Conservation (phyloP, 92 coral and sea anemone species). For the Heliopora coerulea region DNA sequence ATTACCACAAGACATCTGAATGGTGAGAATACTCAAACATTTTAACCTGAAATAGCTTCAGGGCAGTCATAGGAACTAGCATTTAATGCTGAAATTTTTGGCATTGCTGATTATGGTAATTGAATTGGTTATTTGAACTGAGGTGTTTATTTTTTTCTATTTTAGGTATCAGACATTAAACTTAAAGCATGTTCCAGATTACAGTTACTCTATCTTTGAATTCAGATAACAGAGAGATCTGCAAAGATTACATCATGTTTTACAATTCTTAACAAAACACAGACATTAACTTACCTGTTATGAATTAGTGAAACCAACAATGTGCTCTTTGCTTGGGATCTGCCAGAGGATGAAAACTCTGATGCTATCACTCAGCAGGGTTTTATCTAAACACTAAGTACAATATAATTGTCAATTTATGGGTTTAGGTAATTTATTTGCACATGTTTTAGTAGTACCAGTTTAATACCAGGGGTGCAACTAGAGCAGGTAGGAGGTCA, state of each 20-base stretch:
- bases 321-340: conserved; percentile 26
- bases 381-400: too few species aligned
- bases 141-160: conserved; percentile 11
- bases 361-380: too few species aligned
- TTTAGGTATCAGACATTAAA: conserved; percentile 90
- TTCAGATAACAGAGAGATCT: conserved; percentile 68
- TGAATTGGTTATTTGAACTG: not conserved
- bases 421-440: too few species aligned
- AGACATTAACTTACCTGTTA: not conserved
- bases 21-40: conserved; percentile 53
- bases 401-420: too few species aligned
- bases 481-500: too few species aligned
- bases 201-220: conserved; percentile 98
- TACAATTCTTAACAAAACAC: not conserved
- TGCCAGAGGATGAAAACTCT: too few species aligned
- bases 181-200: conserved; percentile 93
- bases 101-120: too few species aligned
- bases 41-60: not conserved
- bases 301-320: conserved; percentile 12
- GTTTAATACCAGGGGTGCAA: too few species aligned
- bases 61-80: not conserved
- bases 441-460: too few species aligned
- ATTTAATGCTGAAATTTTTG: not conserved
- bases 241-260: conserved; percentile 1
- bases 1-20: conserved; percentile 96